Base-by-base conservation (phyloP, 2,888 invertebrate species). In the Alitta virens region DNA sequence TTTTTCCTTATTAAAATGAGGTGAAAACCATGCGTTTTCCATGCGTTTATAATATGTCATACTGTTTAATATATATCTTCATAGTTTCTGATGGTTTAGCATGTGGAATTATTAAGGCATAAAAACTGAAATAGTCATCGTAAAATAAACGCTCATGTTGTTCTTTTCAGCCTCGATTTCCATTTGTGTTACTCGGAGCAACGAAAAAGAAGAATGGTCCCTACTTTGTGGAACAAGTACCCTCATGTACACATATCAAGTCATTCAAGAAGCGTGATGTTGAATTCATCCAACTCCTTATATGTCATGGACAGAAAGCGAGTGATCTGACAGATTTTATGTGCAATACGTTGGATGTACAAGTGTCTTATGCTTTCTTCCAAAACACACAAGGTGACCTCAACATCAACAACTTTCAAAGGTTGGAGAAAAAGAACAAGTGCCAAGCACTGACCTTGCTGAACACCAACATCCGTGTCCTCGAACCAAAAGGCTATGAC, bases 401-500 rank as follows among this genome's bases (percentile, higher is more conserved):
- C 18, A 67, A 67, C 53, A 65, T 68, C 63, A 64, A 59, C 50
- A 68, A 67, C 60, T 68, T 68, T 62, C 68, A 65, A 46, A 52
- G 63, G 25, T 60, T 63, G 46, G 61, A 60, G 21, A 54, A 40
- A 25, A 60, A 60, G 21, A 42, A n/a, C 24, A 55, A 54, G 26
- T 56, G 63, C 16, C 51, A 65, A 46, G 62, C 67, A 18, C 25
- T 69, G 50, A 65, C 63, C 2, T 54, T 69, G 5, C 59, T 68
- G 16, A 68, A 68, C 50, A 63, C 62, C 1, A 33, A 21, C 23
- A 40, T 68, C 12, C 26, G 57, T 18, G 54, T 51, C 27, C 60
- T 66, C 51, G 65, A 68, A 26, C 59, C 59, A 14, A 16, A 21
- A 5, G 60, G 63, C 3, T 68, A 67, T 40, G 52, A 62, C 1